phyloP scores from a whole-genome alignment of 2,888 invertebrate species.

The Eumacrocentrus americanus region DNA sequence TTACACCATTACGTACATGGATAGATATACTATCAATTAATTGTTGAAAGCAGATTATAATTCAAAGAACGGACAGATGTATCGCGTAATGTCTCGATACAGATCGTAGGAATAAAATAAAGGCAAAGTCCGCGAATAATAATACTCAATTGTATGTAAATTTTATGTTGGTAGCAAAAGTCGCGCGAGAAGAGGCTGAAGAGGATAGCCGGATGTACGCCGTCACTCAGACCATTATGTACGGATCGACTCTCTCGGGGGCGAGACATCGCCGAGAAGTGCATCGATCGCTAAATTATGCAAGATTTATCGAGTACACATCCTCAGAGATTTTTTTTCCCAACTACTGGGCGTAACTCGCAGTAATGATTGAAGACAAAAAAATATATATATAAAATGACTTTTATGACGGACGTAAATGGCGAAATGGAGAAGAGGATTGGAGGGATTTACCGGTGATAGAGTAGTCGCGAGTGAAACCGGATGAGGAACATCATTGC shows the following conservation, averaged over 20 bases:
- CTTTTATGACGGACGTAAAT: constrained; percentile 3
- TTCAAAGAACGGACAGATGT: background rate
- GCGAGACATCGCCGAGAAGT: background rate
- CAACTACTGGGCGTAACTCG: background rate
- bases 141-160: constrained; percentile 10
- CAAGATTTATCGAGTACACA: constrained; percentile 7
- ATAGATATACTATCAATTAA: background rate
- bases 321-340: background rate
- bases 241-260: background rate
- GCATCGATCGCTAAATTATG: constrained; percentile 8
- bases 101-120: background rate
- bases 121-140: background rate
- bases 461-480: background rate
- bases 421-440: background rate
- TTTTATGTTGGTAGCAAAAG: background rate
- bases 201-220: constrained; percentile 5
- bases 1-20: too few species aligned
- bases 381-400: background rate
- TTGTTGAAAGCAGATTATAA: background rate
- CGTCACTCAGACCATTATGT: constrained; percentile 1
- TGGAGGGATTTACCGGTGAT: constrained; percentile 4
- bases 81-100: too few species aligned
- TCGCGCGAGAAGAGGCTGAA: background rate
- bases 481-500: constrained; percentile 11
- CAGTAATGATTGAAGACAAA: background rate